A percentile compares a stretch with the other conserved stretches of the same genome.
These are phyloP conservation scores for Maccullochella peelii DNA, from an alignment of 2,113 vertebrate species.

Conservation along the genomic window DNA sequence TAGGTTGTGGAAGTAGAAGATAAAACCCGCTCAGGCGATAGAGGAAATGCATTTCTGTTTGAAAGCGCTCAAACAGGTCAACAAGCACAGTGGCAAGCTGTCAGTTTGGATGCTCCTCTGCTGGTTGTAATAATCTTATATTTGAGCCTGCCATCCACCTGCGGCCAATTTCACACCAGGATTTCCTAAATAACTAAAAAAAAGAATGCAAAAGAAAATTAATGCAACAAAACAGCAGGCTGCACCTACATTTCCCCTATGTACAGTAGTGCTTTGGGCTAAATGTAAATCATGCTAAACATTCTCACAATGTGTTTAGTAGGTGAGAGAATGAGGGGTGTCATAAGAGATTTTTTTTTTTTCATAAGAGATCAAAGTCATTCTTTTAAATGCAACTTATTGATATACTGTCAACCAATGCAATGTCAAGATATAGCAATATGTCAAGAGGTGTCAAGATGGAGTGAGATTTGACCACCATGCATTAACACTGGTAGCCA, in stretches of 20 bases:
- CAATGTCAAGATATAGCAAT: background rate
- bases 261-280: background rate
- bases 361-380: background rate
- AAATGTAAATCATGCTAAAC: background rate
- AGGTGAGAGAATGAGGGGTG: background rate
- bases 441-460: background rate
- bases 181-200: background rate
- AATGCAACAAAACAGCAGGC: background rate
- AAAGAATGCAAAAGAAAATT: background rate
- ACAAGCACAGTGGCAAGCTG: slow-evolving; percentile 3
- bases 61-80: slow-evolving; percentile 30
- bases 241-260: background rate
- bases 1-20: slow-evolving; percentile 24
- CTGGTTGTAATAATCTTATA: background rate
- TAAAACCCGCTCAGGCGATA: background rate
- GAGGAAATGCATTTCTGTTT: background rate
- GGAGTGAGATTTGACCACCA: background rate
- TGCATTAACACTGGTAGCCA: background rate
- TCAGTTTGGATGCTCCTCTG: background rate
- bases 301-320: background rate
- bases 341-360: background rate
- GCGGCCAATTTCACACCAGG: background rate
- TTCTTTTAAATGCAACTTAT: background rate
- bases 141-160: background rate
- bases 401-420: background rate